Base-by-base conservation (phyloP, 2,113 vertebrate species). In the Chiloscyllium plagiosum region DNA sequence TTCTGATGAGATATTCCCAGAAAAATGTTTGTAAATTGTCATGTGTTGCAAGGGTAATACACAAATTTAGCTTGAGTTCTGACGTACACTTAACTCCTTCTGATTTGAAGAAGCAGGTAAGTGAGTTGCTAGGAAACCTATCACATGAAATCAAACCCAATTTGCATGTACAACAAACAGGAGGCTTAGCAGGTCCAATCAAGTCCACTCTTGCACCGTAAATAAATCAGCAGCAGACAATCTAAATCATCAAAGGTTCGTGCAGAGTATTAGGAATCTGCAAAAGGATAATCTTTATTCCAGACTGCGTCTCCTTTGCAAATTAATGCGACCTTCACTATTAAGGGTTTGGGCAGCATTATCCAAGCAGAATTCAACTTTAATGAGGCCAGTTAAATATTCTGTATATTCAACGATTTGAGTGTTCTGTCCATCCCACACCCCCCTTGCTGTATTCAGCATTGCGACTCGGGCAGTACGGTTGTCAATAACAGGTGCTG, bases 91-190 rank as follows among this genome's bases (percentile, higher is more conserved):
- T 66, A 15, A 37, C n/a, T 33, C 19, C 89, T 8, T 66, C 61
- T 37, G 33, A 66, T 19, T 93, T 37, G 17, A 66, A 93, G 29
- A n/a, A 22, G 89, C 61, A n/a, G 89, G 4, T 93, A 68, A 65
- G 61, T 20, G 89, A 22, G 89, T 93, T 93, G 89, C 89, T 66
- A 93, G 61, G 89, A 93, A 93, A 93, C 89, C 61, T 37, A 65
- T 37, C 89, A 37, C 33, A 66, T 2, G 89, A 93, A 66, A 93
- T 93, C 61, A 37, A 37, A 66, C 56, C n/a, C 5, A 19, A 93
- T 93, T 93, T 93, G 89, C 89, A 93, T 93, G 89, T 66, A 47
- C 33, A 68, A 93, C 56, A 66, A 92, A n/a, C 33, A 65, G n/a
- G 17, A 66, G 17, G 61, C 61, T 65, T 7, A 93, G 19, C 89